phyloP scores from a whole-genome alignment of 1,140 invertebrate species.

The Papilio polytes region DNA sequence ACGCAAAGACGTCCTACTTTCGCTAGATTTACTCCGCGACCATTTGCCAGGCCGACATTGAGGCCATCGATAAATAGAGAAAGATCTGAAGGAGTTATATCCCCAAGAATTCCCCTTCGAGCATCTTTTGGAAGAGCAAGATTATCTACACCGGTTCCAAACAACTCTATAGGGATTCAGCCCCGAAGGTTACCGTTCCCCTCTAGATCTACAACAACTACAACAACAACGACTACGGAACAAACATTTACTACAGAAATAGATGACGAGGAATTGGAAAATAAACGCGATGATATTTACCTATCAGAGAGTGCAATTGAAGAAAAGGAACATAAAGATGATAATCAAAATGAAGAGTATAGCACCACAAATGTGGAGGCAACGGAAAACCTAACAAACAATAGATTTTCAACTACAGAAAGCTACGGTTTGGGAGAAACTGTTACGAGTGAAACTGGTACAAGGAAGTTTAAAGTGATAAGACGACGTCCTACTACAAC shows the following conservation, averaged over 20 bases:
- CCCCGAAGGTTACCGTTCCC: slow-evolving; percentile 68
- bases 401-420: slow-evolving; percentile 26
- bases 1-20: slow-evolving; percentile 67
- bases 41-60: slow-evolving; percentile 66
- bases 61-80: slow-evolving; percentile 44
- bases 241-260: slow-evolving; percentile 48
- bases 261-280: slow-evolving; percentile 74
- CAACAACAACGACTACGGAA: slow-evolving; percentile 42
- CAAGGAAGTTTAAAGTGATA: slow-evolving; percentile 36
- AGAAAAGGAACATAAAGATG: slow-evolving; percentile 80
- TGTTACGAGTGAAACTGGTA: slow-evolving; percentile 34
- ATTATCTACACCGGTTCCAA: slow-evolving; percentile 44
- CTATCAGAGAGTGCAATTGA: slow-evolving; percentile 84
- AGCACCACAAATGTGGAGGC: slow-evolving; percentile 50
- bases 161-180: slow-evolving; percentile 49
- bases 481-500: slow-evolving; percentile 30
- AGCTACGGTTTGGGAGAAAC: slow-evolving; percentile 15
- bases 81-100: slow-evolving; percentile 49
- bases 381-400: not conserved
- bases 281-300: slow-evolving; percentile 84
- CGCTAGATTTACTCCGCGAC: slow-evolving; percentile 75
- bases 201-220: slow-evolving; percentile 54
- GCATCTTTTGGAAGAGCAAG: slow-evolving; percentile 62
- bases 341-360: slow-evolving; percentile 51
- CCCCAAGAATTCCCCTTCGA: slow-evolving; percentile 56